phyloP scores from a whole-genome alignment of 2,113 vertebrate genomes.

The Cisticola juncidis region DNA sequence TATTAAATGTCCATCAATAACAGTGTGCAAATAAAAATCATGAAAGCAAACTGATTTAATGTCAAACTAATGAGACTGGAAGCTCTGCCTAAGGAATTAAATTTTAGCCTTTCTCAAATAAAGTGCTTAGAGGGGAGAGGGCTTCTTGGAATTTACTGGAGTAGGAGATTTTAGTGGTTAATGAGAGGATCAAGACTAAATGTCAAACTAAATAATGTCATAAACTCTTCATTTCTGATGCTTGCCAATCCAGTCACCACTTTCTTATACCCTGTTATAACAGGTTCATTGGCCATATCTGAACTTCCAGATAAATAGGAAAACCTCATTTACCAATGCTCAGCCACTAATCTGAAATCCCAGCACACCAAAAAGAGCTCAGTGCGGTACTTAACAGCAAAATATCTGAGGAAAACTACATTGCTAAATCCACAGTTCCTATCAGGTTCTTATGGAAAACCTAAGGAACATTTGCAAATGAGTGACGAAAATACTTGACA shows the following conservation, averaged over 20 bases:
- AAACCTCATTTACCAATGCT: neutral
- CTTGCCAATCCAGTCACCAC: neutral
- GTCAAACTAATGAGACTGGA: slow-evolving; percentile 15
- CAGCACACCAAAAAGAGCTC: neutral
- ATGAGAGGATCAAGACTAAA: slow-evolving; percentile 25
- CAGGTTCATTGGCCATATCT: neutral
- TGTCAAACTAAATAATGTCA: neutral
- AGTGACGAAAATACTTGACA: neutral
- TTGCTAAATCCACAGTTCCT: neutral
- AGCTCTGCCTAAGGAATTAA: slow-evolving; percentile 21
- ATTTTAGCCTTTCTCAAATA: slow-evolving; percentile 34
- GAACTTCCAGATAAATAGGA: neutral
- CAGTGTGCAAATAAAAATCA: slow-evolving; percentile 41
- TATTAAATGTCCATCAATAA: slow-evolving; percentile 32
- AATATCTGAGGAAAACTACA: neutral
- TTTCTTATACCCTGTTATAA: neutral
- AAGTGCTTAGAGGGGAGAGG: neutral
- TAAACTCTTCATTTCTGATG: neutral
- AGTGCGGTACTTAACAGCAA: neutral
- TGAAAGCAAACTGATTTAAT: slow-evolving; percentile 38
- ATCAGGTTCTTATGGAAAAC: neutral
- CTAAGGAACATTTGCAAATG: neutral
- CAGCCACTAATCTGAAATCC: neutral
- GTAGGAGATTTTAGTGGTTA: neutral
- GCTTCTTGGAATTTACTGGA: neutral